phyloP scores from a whole-genome alignment of 2,888 invertebrate species.

The Nudaria mundana region DNA sequence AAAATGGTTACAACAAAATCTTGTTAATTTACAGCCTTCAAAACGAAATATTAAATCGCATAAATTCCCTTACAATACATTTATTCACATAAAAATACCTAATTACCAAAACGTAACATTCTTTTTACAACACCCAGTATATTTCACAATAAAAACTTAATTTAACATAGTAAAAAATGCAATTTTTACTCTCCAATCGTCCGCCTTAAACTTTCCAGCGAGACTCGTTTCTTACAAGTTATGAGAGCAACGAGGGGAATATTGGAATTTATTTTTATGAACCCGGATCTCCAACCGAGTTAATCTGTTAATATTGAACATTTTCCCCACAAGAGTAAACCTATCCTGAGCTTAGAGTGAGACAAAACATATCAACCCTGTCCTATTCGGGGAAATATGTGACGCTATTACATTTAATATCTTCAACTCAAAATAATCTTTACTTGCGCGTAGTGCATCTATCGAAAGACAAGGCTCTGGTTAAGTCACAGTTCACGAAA shows the following conservation, averaged over 20 bases:
- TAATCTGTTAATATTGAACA: constrained; percentile 76
- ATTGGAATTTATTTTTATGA: constrained; percentile 74
- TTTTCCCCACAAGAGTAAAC: constrained; percentile 60
- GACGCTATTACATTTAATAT: too few relatives aligned
- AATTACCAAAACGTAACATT: constrained; percentile 36
- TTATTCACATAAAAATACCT: constrained; percentile 36
- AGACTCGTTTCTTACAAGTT: constrained; percentile 69
- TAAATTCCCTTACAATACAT: constrained; percentile 26
- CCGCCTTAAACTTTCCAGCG: constrained; percentile 69
- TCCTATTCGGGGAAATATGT: too few relatives aligned
- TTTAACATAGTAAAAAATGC: constrained; percentile 70
- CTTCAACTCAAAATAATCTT: too few relatives aligned
- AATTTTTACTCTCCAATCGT: constrained; percentile 73
- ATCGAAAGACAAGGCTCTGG: too few relatives aligned
- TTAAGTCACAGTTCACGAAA: too few relatives aligned
- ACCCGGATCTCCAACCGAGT: constrained; percentile 63
- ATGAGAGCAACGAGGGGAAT: constrained; percentile 70
- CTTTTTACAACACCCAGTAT: constrained; percentile 53
- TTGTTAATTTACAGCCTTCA: too few relatives aligned
- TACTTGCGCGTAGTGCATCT: too few relatives aligned
- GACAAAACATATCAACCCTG: constrained; percentile 24
- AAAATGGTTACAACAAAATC: too few relatives aligned
- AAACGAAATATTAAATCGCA: constrained; percentile 18
- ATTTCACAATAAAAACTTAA: constrained; percentile 69
- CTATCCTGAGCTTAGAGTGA: constrained; percentile 35